Percentiles rank a stretch among this genome's conserved stretches.
Evolutionary conservation across 2,888 invertebrate species (phyloP).

Genomic region (Pocota personata): DNA sequence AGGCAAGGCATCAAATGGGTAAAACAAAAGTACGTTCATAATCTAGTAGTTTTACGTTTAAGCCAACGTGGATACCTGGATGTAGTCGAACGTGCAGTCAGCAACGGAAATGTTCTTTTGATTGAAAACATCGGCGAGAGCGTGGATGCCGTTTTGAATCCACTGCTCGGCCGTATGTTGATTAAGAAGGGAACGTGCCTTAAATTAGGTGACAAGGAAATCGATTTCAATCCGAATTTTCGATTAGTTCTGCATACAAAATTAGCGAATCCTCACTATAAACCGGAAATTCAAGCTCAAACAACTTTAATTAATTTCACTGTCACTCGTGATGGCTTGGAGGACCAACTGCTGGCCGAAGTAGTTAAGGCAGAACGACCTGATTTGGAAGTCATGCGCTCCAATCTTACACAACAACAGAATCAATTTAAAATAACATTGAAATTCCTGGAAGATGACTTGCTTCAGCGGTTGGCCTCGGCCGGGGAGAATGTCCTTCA

Average conservation of each 20-base stretch:
- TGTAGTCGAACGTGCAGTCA: conserved; percentile 89
- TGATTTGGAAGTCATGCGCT: conserved; percentile 92
- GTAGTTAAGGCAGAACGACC: conserved; percentile 97
- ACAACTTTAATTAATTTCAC: conserved; percentile 98
- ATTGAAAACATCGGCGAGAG: conserved; percentile 95
- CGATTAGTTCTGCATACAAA: conserved; percentile 95
- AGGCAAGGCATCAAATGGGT: conserved; percentile 97
- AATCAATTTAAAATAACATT: conserved; percentile 97
- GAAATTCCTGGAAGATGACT: conserved; percentile 95
- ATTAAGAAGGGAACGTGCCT: conserved; percentile 93
- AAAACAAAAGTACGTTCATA: conserved; percentile 91
- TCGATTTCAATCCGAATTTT: conserved; percentile 93
- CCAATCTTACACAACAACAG: conserved; percentile 94
- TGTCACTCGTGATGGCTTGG: conserved; percentile 95
- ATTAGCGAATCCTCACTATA: conserved; percentile 97
- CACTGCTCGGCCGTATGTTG: conserved; percentile 92
- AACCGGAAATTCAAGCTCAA: conserved; percentile 98
- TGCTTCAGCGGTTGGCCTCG: conserved; percentile 92
- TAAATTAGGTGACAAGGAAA: conserved; percentile 95
- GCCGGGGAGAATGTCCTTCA: conserved; percentile 96
- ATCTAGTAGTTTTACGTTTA: conserved; percentile 89
- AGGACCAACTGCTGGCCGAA: conserved; percentile 96
- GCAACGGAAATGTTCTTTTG: conserved; percentile 89
- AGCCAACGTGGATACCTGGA: conserved; percentile 93
- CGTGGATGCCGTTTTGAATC: conserved; percentile 95